These are phyloP conservation scores for Anagrus nilaparvatae DNA, from an alignment of 1,140 invertebrate species.

Conservation along the genomic window DNA sequence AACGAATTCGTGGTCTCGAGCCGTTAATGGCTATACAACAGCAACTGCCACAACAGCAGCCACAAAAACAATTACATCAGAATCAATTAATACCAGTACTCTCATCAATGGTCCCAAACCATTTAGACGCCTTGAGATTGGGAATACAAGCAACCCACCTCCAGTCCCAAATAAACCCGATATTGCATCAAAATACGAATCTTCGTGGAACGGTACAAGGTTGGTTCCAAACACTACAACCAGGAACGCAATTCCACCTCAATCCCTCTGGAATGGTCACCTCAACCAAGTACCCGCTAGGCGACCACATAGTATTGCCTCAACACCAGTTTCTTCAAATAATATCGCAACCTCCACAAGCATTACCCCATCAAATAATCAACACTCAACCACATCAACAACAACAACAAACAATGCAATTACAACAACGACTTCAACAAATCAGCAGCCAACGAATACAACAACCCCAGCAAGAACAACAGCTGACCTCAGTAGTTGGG, in stretches of 20 bases:
- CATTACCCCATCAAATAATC: conserved; percentile 17
- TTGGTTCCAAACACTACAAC: no score
- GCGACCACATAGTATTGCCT: conserved; percentile 37
- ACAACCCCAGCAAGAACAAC: conserved; percentile 25
- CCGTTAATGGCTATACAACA: neutral
- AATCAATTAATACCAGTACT: no score
- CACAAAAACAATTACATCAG: neutral
- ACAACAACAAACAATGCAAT: conserved; percentile 14
- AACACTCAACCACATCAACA: neutral
- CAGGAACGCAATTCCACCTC: conserved; percentile 33
- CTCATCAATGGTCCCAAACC: no score
- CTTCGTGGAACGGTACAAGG: no score
- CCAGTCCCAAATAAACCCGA: no score
- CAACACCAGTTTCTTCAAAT: conserved; percentile 30
- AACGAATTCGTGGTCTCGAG: neutral
- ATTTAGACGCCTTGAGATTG: no score
- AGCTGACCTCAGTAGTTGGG: conserved; percentile 32
- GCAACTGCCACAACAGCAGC: neutral
- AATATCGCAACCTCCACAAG: conserved; percentile 14
- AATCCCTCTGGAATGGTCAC: conserved; percentile 37
- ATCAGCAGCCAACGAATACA: conserved; percentile 18
- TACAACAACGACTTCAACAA: conserved; percentile 12
- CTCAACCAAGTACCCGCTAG: conserved; percentile 28
- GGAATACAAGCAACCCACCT: no score
- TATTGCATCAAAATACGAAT: no score